A percentile compares a stretch with the other conserved stretches of the same genome.
phyloP scores from a whole-genome alignment of 2,797 vertebrate species.

The Galagoides demidoff region DNA sequence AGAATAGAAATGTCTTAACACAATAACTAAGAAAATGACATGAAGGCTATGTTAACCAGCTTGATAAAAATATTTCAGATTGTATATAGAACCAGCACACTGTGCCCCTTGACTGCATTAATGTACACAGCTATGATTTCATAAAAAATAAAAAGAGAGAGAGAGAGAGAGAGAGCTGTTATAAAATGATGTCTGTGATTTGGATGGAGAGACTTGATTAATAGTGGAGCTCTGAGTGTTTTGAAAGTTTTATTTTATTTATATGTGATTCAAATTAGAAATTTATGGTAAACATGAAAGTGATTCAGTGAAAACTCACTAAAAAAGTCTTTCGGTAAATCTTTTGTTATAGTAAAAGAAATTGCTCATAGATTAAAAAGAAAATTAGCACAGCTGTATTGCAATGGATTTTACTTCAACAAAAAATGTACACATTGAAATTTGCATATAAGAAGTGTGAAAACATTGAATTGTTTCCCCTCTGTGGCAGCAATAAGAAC shows the following conservation, averaged over 20 bases:
- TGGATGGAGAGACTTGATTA: neutral
- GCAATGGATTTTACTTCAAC: neutral
- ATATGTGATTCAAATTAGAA: neutral
- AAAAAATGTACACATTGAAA: neutral
- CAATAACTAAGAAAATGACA: too few relatives aligned
- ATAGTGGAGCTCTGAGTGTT: neutral
- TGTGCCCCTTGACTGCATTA: too few relatives aligned
- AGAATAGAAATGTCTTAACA: too few relatives aligned
- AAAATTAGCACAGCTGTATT: neutral
- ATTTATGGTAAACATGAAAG: neutral
- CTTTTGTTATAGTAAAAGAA: neutral
- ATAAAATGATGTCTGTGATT: neutral
- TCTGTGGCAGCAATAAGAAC: neutral
- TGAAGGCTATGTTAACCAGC: too few relatives aligned
- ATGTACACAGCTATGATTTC: too few relatives aligned
- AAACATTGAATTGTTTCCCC: neutral
- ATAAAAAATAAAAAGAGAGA: too few relatives aligned
- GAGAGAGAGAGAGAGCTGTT: neutral
- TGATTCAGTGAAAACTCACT: neutral
- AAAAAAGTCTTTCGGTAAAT: neutral
- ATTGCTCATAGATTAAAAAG: neutral
- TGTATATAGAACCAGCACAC: too few relatives aligned
- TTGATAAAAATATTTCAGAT: too few relatives aligned
- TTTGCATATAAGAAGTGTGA: neutral
- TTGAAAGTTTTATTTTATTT: neutral